A percentile compares a stretch with the other conserved stretches of the same genome.
Conservation (phyloP, 2,888 invertebrate genomes). For the Spilosoma lubricipeda region DNA sequence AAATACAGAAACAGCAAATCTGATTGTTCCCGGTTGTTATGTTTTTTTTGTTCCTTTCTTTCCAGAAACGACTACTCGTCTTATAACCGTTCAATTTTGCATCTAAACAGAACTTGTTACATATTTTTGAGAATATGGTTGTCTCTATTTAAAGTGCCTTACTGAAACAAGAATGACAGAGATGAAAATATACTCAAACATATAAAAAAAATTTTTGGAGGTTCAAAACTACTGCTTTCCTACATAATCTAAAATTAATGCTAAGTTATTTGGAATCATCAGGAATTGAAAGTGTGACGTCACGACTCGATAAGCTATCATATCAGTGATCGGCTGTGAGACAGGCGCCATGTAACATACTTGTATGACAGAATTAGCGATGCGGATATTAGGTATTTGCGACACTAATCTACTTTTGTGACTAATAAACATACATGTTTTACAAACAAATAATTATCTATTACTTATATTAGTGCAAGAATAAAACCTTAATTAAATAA, state of each 20-base stretch:
- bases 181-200: background rate
- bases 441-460: background rate
- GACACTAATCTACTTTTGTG: slow-evolving; percentile 21
- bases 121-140: background rate
- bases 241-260: background rate
- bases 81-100: background rate
- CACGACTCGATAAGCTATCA: slow-evolving; percentile 67
- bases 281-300: slow-evolving; percentile 62
- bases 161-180: background rate
- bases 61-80: background rate
- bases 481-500: background rate
- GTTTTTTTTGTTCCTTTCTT: background rate
- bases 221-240: background rate
- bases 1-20: background rate
- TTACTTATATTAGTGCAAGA: background rate
- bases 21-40: background rate
- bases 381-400: slow-evolving; percentile 20
- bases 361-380: slow-evolving; percentile 22
- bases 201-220: background rate
- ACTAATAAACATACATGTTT: slow-evolving; percentile 10
- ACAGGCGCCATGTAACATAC: slow-evolving; percentile 64
- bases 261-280: slow-evolving; percentile 28
- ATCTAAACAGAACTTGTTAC: too few relatives aligned
- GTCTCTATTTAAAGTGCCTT: background rate
- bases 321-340: slow-evolving; percentile 65